Conservation (phyloP, 2,113 vertebrate genomes). For the Apteryx mantelli region DNA sequence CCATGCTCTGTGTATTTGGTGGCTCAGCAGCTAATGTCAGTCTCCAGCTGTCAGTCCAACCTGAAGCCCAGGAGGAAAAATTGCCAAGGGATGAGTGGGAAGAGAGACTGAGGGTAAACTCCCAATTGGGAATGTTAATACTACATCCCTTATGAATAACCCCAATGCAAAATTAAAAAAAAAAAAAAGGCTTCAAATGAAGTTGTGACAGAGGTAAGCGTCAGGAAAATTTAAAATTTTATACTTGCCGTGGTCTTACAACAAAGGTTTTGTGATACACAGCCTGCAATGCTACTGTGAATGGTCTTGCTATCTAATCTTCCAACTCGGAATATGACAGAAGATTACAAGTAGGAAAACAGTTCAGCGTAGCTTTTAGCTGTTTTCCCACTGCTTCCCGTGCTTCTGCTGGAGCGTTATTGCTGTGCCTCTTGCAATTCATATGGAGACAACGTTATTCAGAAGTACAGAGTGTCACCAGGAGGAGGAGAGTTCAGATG, state of each 20-base stretch:
- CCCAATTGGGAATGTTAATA: background rate
- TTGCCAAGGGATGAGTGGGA: background rate
- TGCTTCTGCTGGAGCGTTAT: constrained; percentile 11
- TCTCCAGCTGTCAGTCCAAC: background rate
- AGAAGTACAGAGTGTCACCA: constrained; percentile 44
- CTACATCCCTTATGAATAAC: constrained; percentile 24
- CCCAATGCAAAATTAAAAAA: background rate
- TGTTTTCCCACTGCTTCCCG: constrained; percentile 46
- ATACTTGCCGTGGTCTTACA: background rate
- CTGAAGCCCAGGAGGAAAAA: background rate
- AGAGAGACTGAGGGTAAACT: background rate
- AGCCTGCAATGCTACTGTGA: constrained; percentile 46
- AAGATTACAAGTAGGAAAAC: constrained; percentile 54
- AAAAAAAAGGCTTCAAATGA: background rate
- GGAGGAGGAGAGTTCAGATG: constrained; percentile 46
- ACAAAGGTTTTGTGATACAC: constrained; percentile 42
- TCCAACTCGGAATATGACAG: constrained; percentile 29
- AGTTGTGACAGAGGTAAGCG: background rate
- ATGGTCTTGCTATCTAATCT: constrained; percentile 61
- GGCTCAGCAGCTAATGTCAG: background rate
- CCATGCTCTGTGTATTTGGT: background rate
- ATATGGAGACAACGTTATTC: constrained; percentile 52
- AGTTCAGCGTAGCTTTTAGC: constrained; percentile 55
- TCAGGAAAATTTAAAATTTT: constrained; percentile 49
- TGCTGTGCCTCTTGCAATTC: constrained; percentile 37